Percentiles rank a stretch among this genome's conserved stretches.
These are phyloP conservation scores for Dicroscelio sp. DNA, from an alignment of 2,888 invertebrate species.

Conservation along the genomic window DNA sequence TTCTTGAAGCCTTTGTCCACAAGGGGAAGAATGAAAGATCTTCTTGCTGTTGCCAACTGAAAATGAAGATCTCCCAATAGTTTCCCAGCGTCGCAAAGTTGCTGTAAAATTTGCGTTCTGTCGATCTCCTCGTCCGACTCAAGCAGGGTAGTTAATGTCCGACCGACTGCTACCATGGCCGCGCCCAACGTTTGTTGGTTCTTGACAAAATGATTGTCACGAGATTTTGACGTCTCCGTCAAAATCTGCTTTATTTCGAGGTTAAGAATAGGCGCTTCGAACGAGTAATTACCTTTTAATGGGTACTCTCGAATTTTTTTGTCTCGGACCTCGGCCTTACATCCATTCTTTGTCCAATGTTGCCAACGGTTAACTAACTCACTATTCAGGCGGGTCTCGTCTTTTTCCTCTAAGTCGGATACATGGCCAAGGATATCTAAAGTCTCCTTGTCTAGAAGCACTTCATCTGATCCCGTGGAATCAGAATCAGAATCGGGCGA, in stretches of 20 bases:
- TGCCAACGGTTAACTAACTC: constrained; percentile 30
- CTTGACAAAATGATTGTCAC: constrained; percentile 41
- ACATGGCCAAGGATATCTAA: constrained; percentile 31
- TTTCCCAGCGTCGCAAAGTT: constrained; percentile 42
- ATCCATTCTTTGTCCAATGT: constrained; percentile 34
- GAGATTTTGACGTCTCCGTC: constrained; percentile 40
- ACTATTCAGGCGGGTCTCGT: constrained; percentile 16
- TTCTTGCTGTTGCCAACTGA: constrained; percentile 32
- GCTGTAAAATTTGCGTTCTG: neutral
- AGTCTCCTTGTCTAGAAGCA: constrained; percentile 35
- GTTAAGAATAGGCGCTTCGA: constrained; percentile 33
- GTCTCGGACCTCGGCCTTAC: neutral
- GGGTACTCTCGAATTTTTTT: constrained; percentile 21
- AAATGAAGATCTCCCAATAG: constrained; percentile 6
- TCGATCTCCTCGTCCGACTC: constrained; percentile 27
- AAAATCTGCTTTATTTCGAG: constrained; percentile 46
- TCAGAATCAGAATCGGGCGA: constrained; percentile 23
- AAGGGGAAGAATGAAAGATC: constrained; percentile 41
- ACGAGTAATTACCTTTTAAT: constrained; percentile 8
- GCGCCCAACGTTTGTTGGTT: constrained; percentile 24
- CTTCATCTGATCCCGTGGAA: neutral
- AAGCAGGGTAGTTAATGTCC: constrained; percentile 12
- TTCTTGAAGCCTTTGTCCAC: constrained; percentile 41
- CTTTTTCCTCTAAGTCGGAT: constrained; percentile 39
- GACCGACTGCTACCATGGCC: constrained; percentile 25